Conservation (phyloP, 1,140 invertebrate genomes). For the Megathymus violae region DNA sequence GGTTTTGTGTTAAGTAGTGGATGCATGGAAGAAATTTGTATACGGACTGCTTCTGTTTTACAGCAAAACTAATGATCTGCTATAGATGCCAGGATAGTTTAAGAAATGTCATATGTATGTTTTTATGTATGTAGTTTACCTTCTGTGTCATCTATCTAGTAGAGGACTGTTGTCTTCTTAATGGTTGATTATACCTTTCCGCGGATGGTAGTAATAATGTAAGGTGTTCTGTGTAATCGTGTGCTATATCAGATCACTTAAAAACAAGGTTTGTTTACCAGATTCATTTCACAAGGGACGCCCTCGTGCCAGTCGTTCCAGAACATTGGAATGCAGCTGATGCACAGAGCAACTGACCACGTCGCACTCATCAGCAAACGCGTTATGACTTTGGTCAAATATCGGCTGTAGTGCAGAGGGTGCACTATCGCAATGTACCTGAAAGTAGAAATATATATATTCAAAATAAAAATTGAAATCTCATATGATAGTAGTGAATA, state of each 20-base stretch:
- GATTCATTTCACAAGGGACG: constrained; percentile 84
- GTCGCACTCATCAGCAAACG: constrained; percentile 85
- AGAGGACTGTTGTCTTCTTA: too few species aligned
- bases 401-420: constrained; percentile 89
- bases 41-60: neutral
- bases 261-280: constrained; percentile 58
- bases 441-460: constrained; percentile 35
- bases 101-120: too few species aligned
- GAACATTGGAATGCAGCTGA: constrained; percentile 87
- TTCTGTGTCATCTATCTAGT: too few species aligned
- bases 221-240: too few species aligned
- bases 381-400: constrained; percentile 87
- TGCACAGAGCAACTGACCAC: constrained; percentile 86
- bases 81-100: too few species aligned
- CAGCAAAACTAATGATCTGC: neutral
- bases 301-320: constrained; percentile 88
- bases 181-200: neutral
- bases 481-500: neutral
- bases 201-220: too few species aligned
- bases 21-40: neutral
- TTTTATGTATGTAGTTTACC: too few species aligned
- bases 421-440: constrained; percentile 91
- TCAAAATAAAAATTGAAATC: too few species aligned
- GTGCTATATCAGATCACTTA: too few species aligned
- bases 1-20: constrained; percentile 15